These are phyloP conservation scores for Peribatodes rhomboidaria DNA, from an alignment of 2,888 invertebrate genomes.

Conservation along the genomic window DNA sequence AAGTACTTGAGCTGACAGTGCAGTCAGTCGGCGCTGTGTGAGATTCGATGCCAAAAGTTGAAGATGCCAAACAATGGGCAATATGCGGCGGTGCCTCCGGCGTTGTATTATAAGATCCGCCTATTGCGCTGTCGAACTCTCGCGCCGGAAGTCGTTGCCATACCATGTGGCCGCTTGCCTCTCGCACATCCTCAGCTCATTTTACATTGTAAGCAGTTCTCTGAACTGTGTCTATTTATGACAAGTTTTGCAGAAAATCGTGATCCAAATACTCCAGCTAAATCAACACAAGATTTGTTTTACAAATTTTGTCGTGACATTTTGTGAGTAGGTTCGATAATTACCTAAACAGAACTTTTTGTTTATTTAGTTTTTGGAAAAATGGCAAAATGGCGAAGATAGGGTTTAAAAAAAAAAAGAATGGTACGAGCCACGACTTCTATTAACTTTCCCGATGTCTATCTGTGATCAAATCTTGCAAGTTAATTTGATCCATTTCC, in stretches of 20 bases:
- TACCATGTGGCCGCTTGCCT: slow-evolving; percentile 49
- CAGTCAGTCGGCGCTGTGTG: slow-evolving; percentile 63
- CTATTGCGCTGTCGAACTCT: slow-evolving; percentile 70
- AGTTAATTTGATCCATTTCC: no score
- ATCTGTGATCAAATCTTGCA: no score
- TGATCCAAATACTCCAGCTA: background rate
- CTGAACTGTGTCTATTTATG: slow-evolving; percentile 5
- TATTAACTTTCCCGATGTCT: no score
- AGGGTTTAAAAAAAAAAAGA: no score
- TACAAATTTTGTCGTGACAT: no score
- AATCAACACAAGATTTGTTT: no score
- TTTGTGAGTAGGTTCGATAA: no score
- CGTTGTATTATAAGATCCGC: slow-evolving; percentile 70
- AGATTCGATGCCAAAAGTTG: slow-evolving; percentile 82
- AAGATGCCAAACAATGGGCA: slow-evolving; percentile 85
- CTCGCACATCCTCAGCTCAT: slow-evolving; percentile 27
- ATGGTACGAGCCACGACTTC: no score
- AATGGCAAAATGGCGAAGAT: no score
- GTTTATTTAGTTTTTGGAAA: no score
- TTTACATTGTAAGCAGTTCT: background rate
- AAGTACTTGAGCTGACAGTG: slow-evolving; percentile 79
- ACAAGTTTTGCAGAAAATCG: background rate
- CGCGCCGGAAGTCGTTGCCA: slow-evolving; percentile 75
- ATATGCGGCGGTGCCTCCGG: slow-evolving; percentile 70
- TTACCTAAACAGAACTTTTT: no score